phyloP scores from a whole-genome alignment of 1,140 invertebrate genomes.

The Lysiphlebus fabarum region DNA sequence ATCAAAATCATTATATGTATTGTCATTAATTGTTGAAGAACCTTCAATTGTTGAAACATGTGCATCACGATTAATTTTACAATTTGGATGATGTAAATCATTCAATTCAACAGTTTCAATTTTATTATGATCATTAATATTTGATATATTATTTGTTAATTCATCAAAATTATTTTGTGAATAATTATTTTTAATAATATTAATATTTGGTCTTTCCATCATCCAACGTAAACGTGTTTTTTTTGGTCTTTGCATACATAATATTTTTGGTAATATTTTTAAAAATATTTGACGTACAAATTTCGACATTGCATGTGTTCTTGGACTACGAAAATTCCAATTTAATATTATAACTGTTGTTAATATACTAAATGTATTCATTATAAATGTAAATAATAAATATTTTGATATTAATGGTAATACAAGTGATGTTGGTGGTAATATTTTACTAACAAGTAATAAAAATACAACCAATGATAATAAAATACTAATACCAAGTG shows the following conservation, averaged over 20 bases:
- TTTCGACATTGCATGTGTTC: slow-evolving; percentile 86
- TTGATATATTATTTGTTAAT: slow-evolving; percentile 67
- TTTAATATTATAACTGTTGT: slow-evolving; percentile 99
- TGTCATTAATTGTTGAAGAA: slow-evolving; percentile 43
- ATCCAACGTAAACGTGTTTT: slow-evolving; percentile 92
- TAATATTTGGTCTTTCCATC: slow-evolving; percentile 93
- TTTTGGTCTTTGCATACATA: slow-evolving; percentile 88
- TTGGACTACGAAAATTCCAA: slow-evolving; percentile 96
- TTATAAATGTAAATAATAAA: slow-evolving; percentile 98
- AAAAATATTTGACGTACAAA: slow-evolving; percentile 92
- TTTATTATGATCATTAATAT: slow-evolving; percentile 66
- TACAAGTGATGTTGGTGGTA: slow-evolving; percentile 95
- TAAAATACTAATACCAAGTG: slow-evolving; percentile 96
- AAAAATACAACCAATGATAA: slow-evolving; percentile 99
- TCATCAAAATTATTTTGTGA: slow-evolving; percentile 76
- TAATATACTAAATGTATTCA: slow-evolving; percentile 99
- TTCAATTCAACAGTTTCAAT: slow-evolving; percentile 92
- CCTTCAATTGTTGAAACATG: slow-evolving; percentile 53
- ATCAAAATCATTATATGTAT: slow-evolving; percentile 57
- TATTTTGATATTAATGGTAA: slow-evolving; percentile 97
- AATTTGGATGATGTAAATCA: slow-evolving; percentile 92
- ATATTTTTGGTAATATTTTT: slow-evolving; percentile 81
- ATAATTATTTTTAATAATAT: slow-evolving; percentile 70
- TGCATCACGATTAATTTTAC: slow-evolving; percentile 84
- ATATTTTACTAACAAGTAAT: slow-evolving; percentile 96